Percentiles rank a stretch among this genome's conserved stretches.
phyloP scores from a whole-genome alignment of 2,888 invertebrate genomes.

The Lamproptera curius region DNA sequence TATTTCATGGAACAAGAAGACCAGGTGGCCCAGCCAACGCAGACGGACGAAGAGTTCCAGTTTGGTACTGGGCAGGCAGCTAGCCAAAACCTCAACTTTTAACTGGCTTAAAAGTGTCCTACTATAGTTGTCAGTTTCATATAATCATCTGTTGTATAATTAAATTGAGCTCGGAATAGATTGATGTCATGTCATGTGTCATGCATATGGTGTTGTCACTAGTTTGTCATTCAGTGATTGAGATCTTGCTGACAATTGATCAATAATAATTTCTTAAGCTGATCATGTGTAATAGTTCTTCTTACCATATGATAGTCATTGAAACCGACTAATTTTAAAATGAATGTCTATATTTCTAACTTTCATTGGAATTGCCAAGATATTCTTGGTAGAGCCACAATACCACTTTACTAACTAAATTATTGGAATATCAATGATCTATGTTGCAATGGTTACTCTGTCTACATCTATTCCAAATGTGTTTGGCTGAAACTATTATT shows the following conservation, averaged over 20 bases:
- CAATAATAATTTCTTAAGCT: neutral
- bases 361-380: no score
- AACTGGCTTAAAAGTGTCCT: slow-evolving; percentile 17
- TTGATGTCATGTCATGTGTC: neutral
- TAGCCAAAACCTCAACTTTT: slow-evolving; percentile 49
- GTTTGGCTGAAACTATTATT: no score
- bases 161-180: neutral
- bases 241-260: neutral
- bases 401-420: no score
- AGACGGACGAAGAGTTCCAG: slow-evolving; percentile 49
- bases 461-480: no score
- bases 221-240: no score
- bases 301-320: no score
- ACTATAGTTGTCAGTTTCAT: neutral
- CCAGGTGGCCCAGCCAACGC: slow-evolving; percentile 40
- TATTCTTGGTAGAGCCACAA: no score
- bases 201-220: neutral
- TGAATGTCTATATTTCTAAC: no score
- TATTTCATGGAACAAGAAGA: slow-evolving; percentile 83
- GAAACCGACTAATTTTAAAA: no score
- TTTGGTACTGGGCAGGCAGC: slow-evolving; percentile 40
- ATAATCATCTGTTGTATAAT: neutral
- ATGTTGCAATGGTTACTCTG: no score
- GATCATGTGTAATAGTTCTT: neutral
- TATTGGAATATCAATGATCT: no score